Conservation (phyloP, 1,140 invertebrate species). For the Pissodes strobi region DNA sequence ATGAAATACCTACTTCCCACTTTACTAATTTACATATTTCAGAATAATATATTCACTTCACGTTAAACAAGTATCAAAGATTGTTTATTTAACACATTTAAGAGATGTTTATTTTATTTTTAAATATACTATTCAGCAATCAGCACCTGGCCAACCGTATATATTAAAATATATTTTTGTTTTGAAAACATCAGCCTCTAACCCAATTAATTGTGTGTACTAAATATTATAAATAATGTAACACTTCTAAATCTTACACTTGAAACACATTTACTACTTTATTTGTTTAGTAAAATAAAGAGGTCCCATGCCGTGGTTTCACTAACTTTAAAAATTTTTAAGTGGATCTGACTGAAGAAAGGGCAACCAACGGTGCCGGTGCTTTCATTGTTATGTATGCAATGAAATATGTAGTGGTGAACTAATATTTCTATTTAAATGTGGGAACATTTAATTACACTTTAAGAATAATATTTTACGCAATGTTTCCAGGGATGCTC, state of each 20-base stretch:
- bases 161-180: conserved; percentile 11
- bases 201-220: conserved; percentile 2
- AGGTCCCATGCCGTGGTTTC: background rate
- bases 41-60: background rate
- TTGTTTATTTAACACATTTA: conserved; percentile 9
- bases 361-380: too few relatives aligned
- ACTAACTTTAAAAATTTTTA: background rate
- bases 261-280: conserved; percentile 9
- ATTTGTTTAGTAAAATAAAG: background rate
- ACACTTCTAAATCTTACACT: conserved; percentile 4
- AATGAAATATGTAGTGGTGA: too few relatives aligned
- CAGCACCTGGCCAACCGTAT: background rate
- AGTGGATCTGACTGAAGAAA: background rate
- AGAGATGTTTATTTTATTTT: conserved; percentile 2
- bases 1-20: background rate
- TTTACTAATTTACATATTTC: background rate
- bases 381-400: too few relatives aligned
- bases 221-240: conserved; percentile 20
- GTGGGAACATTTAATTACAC: too few relatives aligned
- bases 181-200: background rate
- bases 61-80: conserved; percentile 9
- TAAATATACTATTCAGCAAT: conserved; percentile 12
- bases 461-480: too few relatives aligned
- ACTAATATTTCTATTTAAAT: too few relatives aligned
- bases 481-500: too few relatives aligned